Percentiles rank a stretch among this genome's conserved stretches.
Conservation (phyloP, 92 coral and sea anemone species). For the Epizoanthus ramosus region DNA sequence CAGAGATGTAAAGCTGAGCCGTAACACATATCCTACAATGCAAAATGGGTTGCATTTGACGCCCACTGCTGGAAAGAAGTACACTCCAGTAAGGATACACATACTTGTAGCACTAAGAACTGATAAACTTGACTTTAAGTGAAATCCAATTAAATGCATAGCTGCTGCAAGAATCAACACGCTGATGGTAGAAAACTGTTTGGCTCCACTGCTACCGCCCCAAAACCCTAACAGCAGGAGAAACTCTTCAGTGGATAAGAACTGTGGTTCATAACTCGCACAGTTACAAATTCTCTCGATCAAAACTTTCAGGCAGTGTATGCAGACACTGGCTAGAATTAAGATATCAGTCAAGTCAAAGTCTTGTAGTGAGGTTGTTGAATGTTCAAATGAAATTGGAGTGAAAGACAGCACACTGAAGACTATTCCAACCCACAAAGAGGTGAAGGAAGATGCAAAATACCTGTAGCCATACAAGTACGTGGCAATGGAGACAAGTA, state of each 20-base stretch:
- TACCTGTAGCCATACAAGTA: constrained; percentile 82
- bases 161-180: constrained; percentile 73
- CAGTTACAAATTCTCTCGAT: constrained; percentile 70
- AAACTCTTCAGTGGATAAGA: constrained; percentile 80
- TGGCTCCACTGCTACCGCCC: constrained; percentile 79
- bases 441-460: constrained; percentile 71
- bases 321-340: constrained; percentile 75
- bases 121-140: constrained; percentile 86
- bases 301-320: constrained; percentile 70
- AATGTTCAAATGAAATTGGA: constrained; percentile 91
- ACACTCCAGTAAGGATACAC: constrained; percentile 74
- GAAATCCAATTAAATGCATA: constrained; percentile 81
- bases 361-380: constrained; percentile 81
- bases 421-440: constrained; percentile 93
- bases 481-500: constrained; percentile 77
- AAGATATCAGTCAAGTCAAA: constrained; percentile 89
- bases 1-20: constrained; percentile 79
- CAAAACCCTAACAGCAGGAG: constrained; percentile 79
- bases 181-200: constrained; percentile 74
- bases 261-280: constrained; percentile 62
- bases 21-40: constrained; percentile 75
- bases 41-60: constrained; percentile 94
- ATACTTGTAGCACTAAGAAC: constrained; percentile 72
- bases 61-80: constrained; percentile 86
- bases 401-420: constrained; percentile 96